These are phyloP conservation scores for Tychaedon coryphoeus DNA, from an alignment of 2,113 vertebrate genomes.

Conservation along the genomic window DNA sequence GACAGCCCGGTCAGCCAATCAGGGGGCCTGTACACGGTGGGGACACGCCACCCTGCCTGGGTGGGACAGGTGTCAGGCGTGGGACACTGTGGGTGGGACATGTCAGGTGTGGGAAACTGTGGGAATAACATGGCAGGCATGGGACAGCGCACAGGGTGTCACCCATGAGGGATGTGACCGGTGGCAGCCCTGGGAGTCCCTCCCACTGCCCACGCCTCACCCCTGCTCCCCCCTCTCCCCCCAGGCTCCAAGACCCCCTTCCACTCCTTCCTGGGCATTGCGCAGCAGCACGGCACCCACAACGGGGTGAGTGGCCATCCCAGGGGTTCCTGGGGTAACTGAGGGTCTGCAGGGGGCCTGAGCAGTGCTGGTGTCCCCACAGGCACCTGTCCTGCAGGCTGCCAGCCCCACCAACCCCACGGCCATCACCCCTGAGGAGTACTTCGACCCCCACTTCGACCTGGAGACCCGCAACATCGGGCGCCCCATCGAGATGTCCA, in stretches of 20 bases:
- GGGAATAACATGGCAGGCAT: not conserved
- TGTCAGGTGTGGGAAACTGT: not conserved
- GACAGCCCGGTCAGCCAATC: not conserved
- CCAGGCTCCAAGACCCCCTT: slow-evolving; percentile 91
- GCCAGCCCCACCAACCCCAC: slow-evolving; percentile 89
- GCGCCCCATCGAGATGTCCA: slow-evolving; percentile 92
- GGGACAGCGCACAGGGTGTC: accelerated
- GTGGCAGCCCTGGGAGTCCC: not conserved
- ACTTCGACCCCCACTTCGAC: slow-evolving; percentile 87
- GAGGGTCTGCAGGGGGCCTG: not conserved
- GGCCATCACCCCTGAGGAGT: slow-evolving; percentile 90
- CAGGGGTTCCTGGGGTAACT: accelerated
- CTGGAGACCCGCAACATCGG: slow-evolving; percentile 89
- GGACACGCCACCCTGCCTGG: not conserved
- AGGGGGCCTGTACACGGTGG: accelerated
- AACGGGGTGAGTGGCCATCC: slow-evolving; percentile 79
- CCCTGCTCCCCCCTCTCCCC: not conserved
- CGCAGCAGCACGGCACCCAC: slow-evolving; percentile 91
- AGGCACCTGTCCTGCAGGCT: slow-evolving; percentile 87
- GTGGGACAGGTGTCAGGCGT: accelerated
- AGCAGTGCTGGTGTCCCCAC: not conserved
- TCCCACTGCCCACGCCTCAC: not conserved
- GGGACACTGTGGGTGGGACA: not conserved
- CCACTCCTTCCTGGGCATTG: slow-evolving; percentile 96
- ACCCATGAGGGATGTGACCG: accelerated